Base-by-base conservation (phyloP, 2,888 invertebrate species). In the Nipponacmea schrenckii region DNA sequence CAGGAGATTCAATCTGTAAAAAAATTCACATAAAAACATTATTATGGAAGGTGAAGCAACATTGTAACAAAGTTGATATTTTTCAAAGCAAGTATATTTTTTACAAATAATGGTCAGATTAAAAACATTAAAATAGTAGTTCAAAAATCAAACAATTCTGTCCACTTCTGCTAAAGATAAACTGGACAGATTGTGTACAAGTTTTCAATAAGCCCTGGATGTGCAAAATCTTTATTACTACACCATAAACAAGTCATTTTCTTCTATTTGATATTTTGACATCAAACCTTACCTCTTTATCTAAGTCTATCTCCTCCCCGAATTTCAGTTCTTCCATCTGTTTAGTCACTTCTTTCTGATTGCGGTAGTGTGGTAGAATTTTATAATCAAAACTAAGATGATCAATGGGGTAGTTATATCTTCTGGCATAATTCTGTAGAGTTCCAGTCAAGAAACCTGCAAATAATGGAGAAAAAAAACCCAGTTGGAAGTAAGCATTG, bases 361-460 rank as follows among this genome's bases (percentile, higher is more conserved):
- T 84, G 20, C 88, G 80, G 81, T 87, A 86, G 17, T 82, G 68
- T 27, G 89, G 94, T 93, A 96, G 80, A 90, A 92, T 93, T 93
- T 89, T 71, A 89, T 90, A 90, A 63, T 85, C 78, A 79, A 89
- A 90, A 62, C 83, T 84, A 62, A 90, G 83, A 77, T 88, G 88
- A 80, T 90, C 90, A 48, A 90, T 90, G 14, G 90, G 89, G 31
- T 86, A 81, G 75, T 86, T 82, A 79, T 88, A 87, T 80, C 88
- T 85, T 66, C 89, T 81, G 64, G 89, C 87, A 79, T 90, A 86
- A 74, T 87, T 89, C 84, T 89, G 89, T 48, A 89, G 82, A 12
- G 85, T 85, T 26, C 89, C 89, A n/a, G 89, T 89, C 77, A 89
- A 81, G 81, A 89, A 89, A 71, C 89, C 88, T 89, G 78, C 10